phyloP scores from a whole-genome alignment of 1,140 invertebrate species.

The Lycorma delicatula region DNA sequence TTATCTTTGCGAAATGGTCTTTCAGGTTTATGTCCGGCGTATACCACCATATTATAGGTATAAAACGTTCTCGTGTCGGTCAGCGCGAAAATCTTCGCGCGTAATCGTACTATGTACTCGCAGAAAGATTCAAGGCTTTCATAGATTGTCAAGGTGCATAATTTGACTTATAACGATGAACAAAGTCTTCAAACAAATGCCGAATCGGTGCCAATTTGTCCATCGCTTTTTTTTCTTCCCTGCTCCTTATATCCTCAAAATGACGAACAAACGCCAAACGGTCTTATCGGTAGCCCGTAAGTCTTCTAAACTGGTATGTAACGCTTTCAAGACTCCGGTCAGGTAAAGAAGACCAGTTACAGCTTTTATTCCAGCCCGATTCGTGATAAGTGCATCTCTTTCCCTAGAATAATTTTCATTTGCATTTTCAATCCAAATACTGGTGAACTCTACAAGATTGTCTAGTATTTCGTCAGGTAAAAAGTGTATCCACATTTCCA shows the following conservation, averaged over 20 bases:
- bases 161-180: not conserved
- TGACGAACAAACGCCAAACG: not conserved
- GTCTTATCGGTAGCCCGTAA: not conserved
- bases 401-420: not conserved
- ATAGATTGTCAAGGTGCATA: constrained; percentile 28
- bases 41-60: constrained; percentile 30
- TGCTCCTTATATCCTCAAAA: not conserved
- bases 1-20: constrained; percentile 31
- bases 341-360: not conserved
- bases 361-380: not conserved
- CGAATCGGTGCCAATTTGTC: constrained; percentile 2
- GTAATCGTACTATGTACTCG: constrained; percentile 36
- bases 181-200: not conserved
- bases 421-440: not conserved
- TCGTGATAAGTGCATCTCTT: not conserved
- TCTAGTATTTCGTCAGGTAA: not conserved
- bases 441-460: not conserved
- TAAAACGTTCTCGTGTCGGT: constrained; percentile 30
- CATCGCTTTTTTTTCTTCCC: not conserved
- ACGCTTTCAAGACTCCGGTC: not conserved
- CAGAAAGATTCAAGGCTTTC: constrained; percentile 36
- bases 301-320: not conserved
- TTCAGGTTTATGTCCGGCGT: constrained; percentile 29
- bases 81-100: constrained; percentile 32
- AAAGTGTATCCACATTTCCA: not conserved